Percentiles rank a stretch among this genome's conserved stretches.
Evolutionary conservation across 1,140 invertebrate genomes (phyloP).

Genomic region (Drosophila santomea): DNA sequence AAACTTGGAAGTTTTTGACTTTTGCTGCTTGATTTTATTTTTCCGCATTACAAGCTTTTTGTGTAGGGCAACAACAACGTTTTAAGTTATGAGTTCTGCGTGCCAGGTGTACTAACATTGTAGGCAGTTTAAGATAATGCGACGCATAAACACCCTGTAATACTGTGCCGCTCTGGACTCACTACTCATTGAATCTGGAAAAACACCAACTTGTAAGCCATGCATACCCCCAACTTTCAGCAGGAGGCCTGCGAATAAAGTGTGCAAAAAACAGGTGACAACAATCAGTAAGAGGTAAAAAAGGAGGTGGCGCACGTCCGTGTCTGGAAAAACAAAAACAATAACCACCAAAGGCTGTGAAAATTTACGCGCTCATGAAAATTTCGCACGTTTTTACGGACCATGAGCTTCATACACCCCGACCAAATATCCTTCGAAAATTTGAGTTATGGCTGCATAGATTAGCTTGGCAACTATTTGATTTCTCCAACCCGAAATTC

Average conservation of each 20-base stretch:
- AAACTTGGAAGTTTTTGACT: slow-evolving; percentile 54
- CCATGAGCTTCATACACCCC: slow-evolving; percentile 10
- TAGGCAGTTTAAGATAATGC: not conserved
- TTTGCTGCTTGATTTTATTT: slow-evolving; percentile 57
- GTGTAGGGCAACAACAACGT: slow-evolving; percentile 40
- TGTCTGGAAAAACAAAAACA: slow-evolving; percentile 71
- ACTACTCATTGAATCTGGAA: not conserved
- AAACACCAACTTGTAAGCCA: not conserved
- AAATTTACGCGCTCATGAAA: slow-evolving; percentile 74
- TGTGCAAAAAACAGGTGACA: slow-evolving; percentile 71
- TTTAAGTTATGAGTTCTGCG: slow-evolving; percentile 76
- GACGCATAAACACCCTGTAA: slow-evolving; percentile 10
- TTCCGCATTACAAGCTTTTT: slow-evolving; percentile 42
- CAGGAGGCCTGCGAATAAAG: slow-evolving; percentile 6
- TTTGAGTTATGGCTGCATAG: slow-evolving; percentile 62
- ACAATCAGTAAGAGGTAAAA: slow-evolving; percentile 57
- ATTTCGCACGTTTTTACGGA: slow-evolving; percentile 84
- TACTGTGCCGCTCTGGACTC: not conserved
- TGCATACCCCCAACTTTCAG: not conserved
- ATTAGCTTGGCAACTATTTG: slow-evolving; percentile 67
- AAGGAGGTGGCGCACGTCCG: slow-evolving; percentile 2
- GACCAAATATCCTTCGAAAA: slow-evolving; percentile 4
- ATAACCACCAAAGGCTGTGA: slow-evolving; percentile 61
- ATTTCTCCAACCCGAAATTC: slow-evolving; percentile 53
- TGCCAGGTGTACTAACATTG: slow-evolving; percentile 74